Evolutionary conservation across 2,888 invertebrate species (phyloP), one percentile per base, ranked within the genome.

Genomic region (Leptopilina myrica): DNA sequence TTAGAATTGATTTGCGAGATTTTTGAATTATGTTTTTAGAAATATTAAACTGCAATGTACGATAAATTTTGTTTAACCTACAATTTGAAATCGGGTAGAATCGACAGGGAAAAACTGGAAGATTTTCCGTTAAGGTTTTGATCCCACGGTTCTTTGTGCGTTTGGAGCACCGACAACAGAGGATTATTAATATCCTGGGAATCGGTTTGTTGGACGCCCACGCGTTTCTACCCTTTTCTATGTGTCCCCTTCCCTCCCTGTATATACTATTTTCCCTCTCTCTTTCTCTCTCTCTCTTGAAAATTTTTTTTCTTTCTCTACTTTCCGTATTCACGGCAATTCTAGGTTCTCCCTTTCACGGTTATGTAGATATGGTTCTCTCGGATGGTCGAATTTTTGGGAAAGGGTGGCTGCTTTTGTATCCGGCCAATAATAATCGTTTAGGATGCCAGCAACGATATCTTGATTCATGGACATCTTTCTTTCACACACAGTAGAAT

Each of bases 161-260:
- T 53, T 9, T 73, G 56, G n/a, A 73, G 69, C 69, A 73, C 69
- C 53, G 56, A 73, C 69, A 33, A 49, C 53, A 56, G 69, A 53
- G 69, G 69, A 73, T 73, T 73, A 73, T 73, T 73, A 73, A 56
- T 73, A 73, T 73, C 69, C 69, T 73, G 69, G 56, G 69, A 73
- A 73, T 56, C 69, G 69, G 69, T 73, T 73, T 73, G 69, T 73
- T 20, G 56, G 69, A 12, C 69, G 69, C 69, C 69, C 69, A 73
- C 69, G 69, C 69, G 69, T 73, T 73, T 73, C 53, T 73, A 73
- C 53, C 69, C 69, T 20, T 73, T 69, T 73, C 53, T 73, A 73
- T 73, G 69, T 62, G 69, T 62, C 75, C 77, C 65, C 26, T 69
- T 76, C 59, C 67, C 49, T 69, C 69, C 15, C 43, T 77, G 76